Evolutionary conservation across 2,888 invertebrate species (phyloP), one percentile per base, ranked within the genome.

Genomic region (Amphipyra berbera): DNA sequence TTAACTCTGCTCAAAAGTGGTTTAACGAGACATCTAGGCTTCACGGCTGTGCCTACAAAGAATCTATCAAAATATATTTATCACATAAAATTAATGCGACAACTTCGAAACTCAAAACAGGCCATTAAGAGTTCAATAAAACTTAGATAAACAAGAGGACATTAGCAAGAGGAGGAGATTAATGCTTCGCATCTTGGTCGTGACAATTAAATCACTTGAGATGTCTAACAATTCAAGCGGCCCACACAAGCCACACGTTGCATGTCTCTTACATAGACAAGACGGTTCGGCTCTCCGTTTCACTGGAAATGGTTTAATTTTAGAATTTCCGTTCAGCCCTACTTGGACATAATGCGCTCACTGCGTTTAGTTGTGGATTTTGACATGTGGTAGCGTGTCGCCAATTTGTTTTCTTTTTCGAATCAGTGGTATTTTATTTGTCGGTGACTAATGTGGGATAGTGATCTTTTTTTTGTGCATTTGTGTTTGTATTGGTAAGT

Each of bases 291-390:
- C 79, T 80, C 83, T 84, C 83, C 88, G 90, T 91, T 93, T 95
- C 92, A 86, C 87, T 92, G 90, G 92, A 94, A 94, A 89, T 86
- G 81, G 88, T 90, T 91, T 94, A 94, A 91, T 89, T 91, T 93
- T 95, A 95, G 94, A 94, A 93, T 93, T 87, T 92, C 92, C 91
- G 92, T 91, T 89, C 90, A 88, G 85, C 90, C 92, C 88, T 90
- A 91, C 88, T 90, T 91, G 89, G 92, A 87, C 76, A 83, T 90
- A 91, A 92, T 92, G 90, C 87, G 88, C 88, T 90, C 89, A 88
- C 88, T 90, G 85, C 86, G 82, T 88, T 89, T 88, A 84, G 81
- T 81, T 74, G 82, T 85, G 85, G 81, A 85, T 87, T 84, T 88
- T 85, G 83, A 83, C 83, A 84, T 83, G 86, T 81, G 81, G 76